A percentile compares a stretch with the other conserved stretches of the same genome.
These are phyloP conservation scores for Forbesichthys agassizii DNA, from an alignment of 2,113 vertebrate species.

Conservation along the genomic window DNA sequence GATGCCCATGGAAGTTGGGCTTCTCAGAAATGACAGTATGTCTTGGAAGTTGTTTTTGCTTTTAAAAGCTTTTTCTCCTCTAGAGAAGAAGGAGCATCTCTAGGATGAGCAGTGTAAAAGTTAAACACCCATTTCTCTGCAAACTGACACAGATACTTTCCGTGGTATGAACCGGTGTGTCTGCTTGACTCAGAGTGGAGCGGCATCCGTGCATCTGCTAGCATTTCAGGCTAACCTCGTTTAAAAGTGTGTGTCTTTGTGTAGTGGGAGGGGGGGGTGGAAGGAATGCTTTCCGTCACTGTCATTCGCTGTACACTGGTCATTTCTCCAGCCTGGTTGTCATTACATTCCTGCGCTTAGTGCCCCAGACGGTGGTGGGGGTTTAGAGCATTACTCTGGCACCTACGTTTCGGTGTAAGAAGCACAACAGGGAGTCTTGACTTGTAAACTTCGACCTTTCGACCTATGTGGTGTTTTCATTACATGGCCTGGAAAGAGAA, in stretches of 20 bases:
- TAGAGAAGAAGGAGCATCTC: constrained; percentile 26
- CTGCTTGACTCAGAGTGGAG: constrained; percentile 5
- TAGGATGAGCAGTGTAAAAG: not conserved
- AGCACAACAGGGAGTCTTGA: constrained; percentile 49
- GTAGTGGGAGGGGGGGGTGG: not conserved
- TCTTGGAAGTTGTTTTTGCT: too few relatives aligned
- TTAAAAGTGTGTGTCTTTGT: constrained; percentile 7
- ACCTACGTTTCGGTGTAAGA: constrained; percentile 16
- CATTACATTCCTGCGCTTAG: constrained; percentile 28
- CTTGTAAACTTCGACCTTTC: constrained; percentile 41
- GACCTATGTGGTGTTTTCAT: constrained; percentile 35
- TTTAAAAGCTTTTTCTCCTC: too few relatives aligned
- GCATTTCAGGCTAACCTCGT: constrained; percentile 37
- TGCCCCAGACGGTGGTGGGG: constrained; percentile 19
- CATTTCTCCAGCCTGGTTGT: constrained; percentile 43
- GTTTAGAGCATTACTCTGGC: constrained; percentile 22
- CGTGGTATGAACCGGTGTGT: constrained; percentile 32
- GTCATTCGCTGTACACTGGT: constrained; percentile 23
- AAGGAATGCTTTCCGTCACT: constrained; percentile 45
- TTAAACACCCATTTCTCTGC: constrained; percentile 30
- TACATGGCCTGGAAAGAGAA: constrained; percentile 24
- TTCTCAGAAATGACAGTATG: too few relatives aligned
- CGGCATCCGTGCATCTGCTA: constrained; percentile 40
- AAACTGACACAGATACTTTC: constrained; percentile 38
- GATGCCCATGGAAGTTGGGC: too few relatives aligned